Evolutionary conservation across 2,888 invertebrate genomes (phyloP), one percentile per base, ranked within the genome.

Genomic region (Orthosia gothica): DNA sequence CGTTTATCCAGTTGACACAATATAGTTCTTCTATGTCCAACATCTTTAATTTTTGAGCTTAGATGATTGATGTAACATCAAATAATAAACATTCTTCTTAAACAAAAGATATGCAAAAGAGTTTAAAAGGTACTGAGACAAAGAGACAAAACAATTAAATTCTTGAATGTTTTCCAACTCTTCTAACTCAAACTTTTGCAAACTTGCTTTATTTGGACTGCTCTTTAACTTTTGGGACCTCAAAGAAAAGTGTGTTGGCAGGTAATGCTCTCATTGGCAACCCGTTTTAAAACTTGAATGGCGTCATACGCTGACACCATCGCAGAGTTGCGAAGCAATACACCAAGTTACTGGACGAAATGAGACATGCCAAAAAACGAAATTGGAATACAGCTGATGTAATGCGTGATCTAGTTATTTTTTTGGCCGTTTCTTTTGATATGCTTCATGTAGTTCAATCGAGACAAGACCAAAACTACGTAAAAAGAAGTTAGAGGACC

Each of bases 231-330:
- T 32, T 18, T 5, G 3, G 32, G 15, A 47, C 65, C 11, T 65
- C 26, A 12, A 45, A 26, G 4, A 63, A 69, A 70, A 61, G 45
- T 55, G 58, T 47, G 13, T 62, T 20, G 9, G 3, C 50, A 4
- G 13, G 40, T 65, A 64, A 68, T 70, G 63, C 40, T 73, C 47
- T 63, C 63, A 82, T 81, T 87, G 87, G 84, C 77, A 87, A 89
- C 86, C 88, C 83, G 88, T 89, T 90, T 88, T 88, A 87, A 85
- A 84, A 84, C 82, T 63, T 70, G 62, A 81, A 89, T 92, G 90
- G 90, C 90, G 90, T 90, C 91, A 92, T 85, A 26, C 40, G 11
- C 50, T 62, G 70, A 76, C 80, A 86, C 88, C 84, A 86, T 89
- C 82, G 77, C 76, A 74, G 54, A 79, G 82, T 92, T 92, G 89